Evolutionary conservation across 2,888 invertebrate species (phyloP), one percentile per base, ranked within the genome.

Genomic region (Heliconius ismenius): DNA sequence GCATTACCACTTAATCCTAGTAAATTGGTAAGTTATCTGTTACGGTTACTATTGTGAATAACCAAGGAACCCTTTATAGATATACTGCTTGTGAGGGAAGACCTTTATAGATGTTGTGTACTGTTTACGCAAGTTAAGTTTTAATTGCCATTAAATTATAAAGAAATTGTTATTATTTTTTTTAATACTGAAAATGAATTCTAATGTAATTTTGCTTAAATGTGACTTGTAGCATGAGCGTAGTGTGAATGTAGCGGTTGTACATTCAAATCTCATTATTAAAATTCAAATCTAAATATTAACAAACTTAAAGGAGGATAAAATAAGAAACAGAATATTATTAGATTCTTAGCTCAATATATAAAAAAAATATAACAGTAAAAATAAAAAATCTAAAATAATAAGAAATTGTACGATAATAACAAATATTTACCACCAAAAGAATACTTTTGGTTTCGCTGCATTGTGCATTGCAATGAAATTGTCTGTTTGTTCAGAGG

Each of bases 1-100:
- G 86, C 87, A 89, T 90, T 89, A 91, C 88, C 87, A 87, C 89
- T 89, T 91, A 92, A 91, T 91, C 91, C 83, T 79, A 82, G 84
- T 87, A 88, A 90, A 91, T 91, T 89, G 87, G 87, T 86, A 84
- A 74, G 87, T 87, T 90, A 89, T 88, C 89, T 87, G 83, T 67
- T 75, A 74, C 74, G 43, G 74, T 68, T 54, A 58, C 62, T 62
- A 74, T 73, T 72, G 65, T 63, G 73, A 75, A 77, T 77, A 72
- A 67, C 26, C 60, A 43, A 73, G 65, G 54, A 76, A 64, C 9
- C 43, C 43, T 73, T 63, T 60, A 62, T 21, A 28, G 32, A 49
- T 21, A 49, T 49, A 49, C 49, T 49, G 49, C 21, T 49, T 49
- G 1, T 21, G 21, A 18, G 21, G 7, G 21, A 49, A 49, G 15